Conservation (phyloP, 2,797 vertebrate genomes). For the Enteromius radiatus region DNA sequence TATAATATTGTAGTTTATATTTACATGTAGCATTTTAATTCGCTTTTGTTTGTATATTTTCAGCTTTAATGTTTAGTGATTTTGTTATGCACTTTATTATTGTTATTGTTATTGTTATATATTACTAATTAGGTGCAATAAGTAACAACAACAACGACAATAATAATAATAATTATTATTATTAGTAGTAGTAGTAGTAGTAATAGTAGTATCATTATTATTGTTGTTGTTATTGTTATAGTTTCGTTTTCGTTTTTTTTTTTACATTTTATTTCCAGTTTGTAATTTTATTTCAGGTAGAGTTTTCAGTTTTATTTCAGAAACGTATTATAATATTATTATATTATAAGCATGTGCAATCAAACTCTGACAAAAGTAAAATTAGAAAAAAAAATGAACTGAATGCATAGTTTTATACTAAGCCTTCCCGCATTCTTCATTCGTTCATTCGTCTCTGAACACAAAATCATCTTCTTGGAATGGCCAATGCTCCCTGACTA, state of each 20-base stretch:
- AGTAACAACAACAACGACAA: no score
- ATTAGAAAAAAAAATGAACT: neutral
- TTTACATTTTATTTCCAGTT: neutral
- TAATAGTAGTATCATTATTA: no score
- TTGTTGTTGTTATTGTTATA: no score
- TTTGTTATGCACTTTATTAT: neutral
- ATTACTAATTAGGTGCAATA: no score
- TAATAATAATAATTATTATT: no score
- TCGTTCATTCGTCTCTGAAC: neutral
- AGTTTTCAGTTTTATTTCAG: no score
- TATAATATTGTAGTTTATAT: neutral
- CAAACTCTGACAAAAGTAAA: neutral
- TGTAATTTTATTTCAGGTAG: neutral
- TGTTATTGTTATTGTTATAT: neutral
- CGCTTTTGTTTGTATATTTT: neutral
- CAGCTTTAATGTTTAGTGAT: neutral
- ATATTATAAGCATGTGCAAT: neutral
- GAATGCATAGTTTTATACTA: neutral
- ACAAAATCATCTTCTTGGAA: constrained; percentile 24
- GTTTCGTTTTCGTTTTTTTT: no score
- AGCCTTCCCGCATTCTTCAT: constrained; percentile 26
- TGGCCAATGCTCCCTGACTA: constrained; percentile 44
- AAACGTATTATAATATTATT: no score
- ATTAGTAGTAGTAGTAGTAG: no score
- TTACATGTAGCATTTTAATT: neutral